Base-by-base conservation (phyloP, 2,113 vertebrate species). In the Chloropsis hardwickii region DNA sequence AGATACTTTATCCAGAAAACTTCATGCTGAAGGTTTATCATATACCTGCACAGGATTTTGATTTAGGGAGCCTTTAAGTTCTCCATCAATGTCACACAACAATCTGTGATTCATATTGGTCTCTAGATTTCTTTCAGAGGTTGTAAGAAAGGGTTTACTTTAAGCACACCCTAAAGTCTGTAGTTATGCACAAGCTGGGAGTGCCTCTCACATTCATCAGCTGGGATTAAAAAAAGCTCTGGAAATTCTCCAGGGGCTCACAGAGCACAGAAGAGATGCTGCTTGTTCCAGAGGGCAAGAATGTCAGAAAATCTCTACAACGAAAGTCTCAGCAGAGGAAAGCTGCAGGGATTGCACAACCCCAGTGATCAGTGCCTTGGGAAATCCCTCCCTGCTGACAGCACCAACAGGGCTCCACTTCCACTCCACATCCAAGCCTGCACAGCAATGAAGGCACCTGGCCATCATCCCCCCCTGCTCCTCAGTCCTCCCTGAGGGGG, bases 371-470 rank as follows among this genome's bases (percentile, higher is more conserved):
- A 45, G 70, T 2, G 14, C 48, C 65, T 44, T 0, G 4, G 62
- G 89, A 92, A 84, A 91, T 40, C 65, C 66, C 61, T 82, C 57
- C 39, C 47, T 48, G 69, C 56, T 84, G 67, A 29, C 51, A 57
- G 81, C 77, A 44, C 0, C 0, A 72, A n/a, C 10, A 5, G 0
- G 0, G 50, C 60, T n/a, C 72, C 1, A 0, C 10, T 53, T 27
- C 70, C 85, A 65, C 58, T 72, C 37, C 9, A 2, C 1, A 5
- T 8, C 35, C 45, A 4, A 22, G 51, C 51, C 81, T 45, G 51
- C 51, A 53, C 8, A 53, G 57, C 0, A 0, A 20, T 11, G 60
- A 39, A 23, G n/a, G 56, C 11, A 4, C 54, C 33, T 62, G 71
- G 70, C 39, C 25, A 8, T 3, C 21, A 76, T 42, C 11, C 23